Base-by-base conservation (phyloP, 2,888 invertebrate genomes). In the Oscheius sp. region DNA sequence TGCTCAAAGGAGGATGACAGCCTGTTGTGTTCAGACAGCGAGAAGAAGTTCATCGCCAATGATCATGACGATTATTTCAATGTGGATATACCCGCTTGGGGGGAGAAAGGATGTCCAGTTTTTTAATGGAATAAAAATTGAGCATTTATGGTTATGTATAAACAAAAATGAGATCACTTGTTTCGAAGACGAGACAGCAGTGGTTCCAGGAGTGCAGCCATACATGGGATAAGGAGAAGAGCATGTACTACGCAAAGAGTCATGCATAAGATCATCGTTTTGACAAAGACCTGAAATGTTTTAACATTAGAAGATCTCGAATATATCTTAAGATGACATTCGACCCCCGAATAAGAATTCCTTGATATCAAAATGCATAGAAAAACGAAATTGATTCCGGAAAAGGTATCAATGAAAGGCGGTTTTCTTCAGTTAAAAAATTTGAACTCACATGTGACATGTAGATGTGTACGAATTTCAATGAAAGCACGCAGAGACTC, bases 391-490 rank as follows among this genome's bases (percentile, higher is more conserved):
- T 47, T 47, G 14, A 47, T 9, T 6, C 47, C 20, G 9, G 8
- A 14, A 20, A 47, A 20, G 14, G 20, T 14, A 36, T 36, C 14
- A 14, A 14, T 12, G 14, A 36, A 14, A 12, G 9, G 12, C 38
- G 9, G 9, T 36, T 36, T 36, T n/a, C n/a, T n/a, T 12, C 45
- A 14, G 8, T n/a, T 17, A 24, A 26, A 32, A 38, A 57, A 57
- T 8, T 14, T 24, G 20, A 38, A 45, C 67, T 62, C 12, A 79
- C 83, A 65, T 77, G 68, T 0, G 82, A 74, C 83, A 83, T 84
- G 75, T 84, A 84, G 30, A 84, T 68, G 30, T 83, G 72, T 51
- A 80, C 80, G 47, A 83, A 82, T 14, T 82, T 72, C 12, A 84
- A 70, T 26, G 77, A 73, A 45, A 77, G 80, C 14, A 84, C 82